A percentile compares a stretch with the other conserved stretches of the same genome.
Evolutionary conservation across 1,140 invertebrate genomes (phyloP).

Genomic region (Drosophila parabipectinata): DNA sequence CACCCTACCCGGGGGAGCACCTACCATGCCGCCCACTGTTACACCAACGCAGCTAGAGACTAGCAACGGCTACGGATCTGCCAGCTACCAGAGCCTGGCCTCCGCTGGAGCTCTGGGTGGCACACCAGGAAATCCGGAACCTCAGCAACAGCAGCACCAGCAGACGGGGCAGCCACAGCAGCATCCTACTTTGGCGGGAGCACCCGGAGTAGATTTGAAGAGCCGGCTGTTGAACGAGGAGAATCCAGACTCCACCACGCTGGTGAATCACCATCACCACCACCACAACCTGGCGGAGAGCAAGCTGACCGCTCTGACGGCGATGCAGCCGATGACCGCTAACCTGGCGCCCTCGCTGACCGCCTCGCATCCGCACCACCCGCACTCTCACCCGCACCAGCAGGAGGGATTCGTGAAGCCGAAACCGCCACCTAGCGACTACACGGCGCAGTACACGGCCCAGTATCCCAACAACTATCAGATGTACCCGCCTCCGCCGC

Average conservation of each 20-base stretch:
- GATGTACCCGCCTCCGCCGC: constrained; percentile 82
- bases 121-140: constrained; percentile 23
- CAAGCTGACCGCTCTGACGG: constrained; percentile 78
- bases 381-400: constrained; percentile 48
- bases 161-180: constrained; percentile 49
- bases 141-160: constrained; percentile 45
- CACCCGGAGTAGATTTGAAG: constrained; percentile 65
- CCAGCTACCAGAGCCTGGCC: constrained; percentile 65
- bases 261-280: constrained; percentile 77
- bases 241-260: constrained; percentile 82
- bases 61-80: constrained; percentile 57
- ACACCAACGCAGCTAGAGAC: constrained; percentile 60
- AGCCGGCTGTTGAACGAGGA: constrained; percentile 78
- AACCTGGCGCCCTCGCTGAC: constrained; percentile 66
- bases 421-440: constrained; percentile 82
- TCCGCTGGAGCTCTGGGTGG: constrained; percentile 35
- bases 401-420: constrained; percentile 83
- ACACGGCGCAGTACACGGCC: constrained; percentile 68
- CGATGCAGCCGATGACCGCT: constrained; percentile 77
- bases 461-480: constrained; percentile 83
- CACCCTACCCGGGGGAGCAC: constrained; percentile 7
- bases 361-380: constrained; percentile 42
- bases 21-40: constrained; percentile 31
- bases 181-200: constrained; percentile 22
- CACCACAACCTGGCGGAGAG: constrained; percentile 70